phyloP scores from a whole-genome alignment of 2,113 vertebrate genomes.

The Sebastes fasciatus region DNA sequence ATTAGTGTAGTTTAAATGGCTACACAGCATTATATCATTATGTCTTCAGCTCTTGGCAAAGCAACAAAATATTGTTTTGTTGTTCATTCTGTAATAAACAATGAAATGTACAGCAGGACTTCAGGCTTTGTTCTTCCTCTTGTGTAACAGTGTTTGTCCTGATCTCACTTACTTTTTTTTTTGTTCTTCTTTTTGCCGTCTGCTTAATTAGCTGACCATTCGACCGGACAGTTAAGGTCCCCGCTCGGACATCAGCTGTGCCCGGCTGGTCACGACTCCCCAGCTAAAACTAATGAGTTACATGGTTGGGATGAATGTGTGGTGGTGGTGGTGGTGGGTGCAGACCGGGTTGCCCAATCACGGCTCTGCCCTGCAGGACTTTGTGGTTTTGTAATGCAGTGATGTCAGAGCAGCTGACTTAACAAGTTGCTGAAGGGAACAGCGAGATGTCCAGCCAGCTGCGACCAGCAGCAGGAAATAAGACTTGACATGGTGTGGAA shows the following conservation, averaged over 20 bases:
- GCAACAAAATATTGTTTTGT: background rate
- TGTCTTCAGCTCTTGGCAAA: background rate
- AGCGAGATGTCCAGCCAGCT: background rate
- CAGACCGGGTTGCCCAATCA: background rate
- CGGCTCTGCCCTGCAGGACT: constrained; percentile 1
- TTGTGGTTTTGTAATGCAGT: constrained; percentile 8
- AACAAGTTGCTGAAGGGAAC: constrained; percentile 8
- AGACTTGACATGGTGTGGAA: background rate
- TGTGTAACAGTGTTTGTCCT: constrained; percentile 12
- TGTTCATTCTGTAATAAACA: background rate
- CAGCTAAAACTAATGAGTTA: constrained; percentile 1
- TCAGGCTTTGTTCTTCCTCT: background rate
- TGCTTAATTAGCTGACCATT: constrained; percentile 11
- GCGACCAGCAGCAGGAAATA: background rate
- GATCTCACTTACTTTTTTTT: background rate
- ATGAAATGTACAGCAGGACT: background rate
- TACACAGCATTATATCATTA: background rate
- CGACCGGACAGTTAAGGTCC: constrained; percentile 9
- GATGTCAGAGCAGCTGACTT: constrained; percentile 20
- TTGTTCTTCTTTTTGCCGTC: background rate
- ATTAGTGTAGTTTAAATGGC: background rate
- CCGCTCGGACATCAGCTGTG: constrained; percentile 7
- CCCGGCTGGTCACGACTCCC: background rate
- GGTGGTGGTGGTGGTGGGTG: background rate
- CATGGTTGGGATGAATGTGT: background rate